Evolutionary conservation across 2,888 invertebrate genomes (phyloP), one percentile per base, ranked within the genome.

Genomic region (Philopedon plagiatum): DNA sequence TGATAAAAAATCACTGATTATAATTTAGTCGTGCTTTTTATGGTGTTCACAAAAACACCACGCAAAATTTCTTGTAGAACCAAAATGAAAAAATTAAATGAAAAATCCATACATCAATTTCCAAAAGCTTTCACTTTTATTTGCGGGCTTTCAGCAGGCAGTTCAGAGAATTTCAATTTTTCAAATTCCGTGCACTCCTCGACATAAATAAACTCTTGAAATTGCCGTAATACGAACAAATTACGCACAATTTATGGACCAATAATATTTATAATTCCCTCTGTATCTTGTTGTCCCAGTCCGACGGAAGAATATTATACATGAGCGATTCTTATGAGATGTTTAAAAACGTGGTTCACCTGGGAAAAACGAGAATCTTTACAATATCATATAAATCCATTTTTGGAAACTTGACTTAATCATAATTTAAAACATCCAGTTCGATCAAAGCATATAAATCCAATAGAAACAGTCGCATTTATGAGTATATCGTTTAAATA

Each of bases 151-250:
- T 51, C 56, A 64, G 37, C 26, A 15, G 46, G 49, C 61, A 56
- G 77, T 74, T 75, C 78, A 64, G 78, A 78, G 80, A 80, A 81
- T 81, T 82, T 82, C 81, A 82, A 83, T 83, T 83, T 84, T 83
- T 79, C 80, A 80, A 83, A 84, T 84, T 78, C 83, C 81, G 58
- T 77, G 76, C 79, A 77, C 78, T 78, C 78, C 77, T 71, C 76
- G 75, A 76, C 78, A 77, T 78, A 80, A 79, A 81, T 81, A 81
- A 81, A 79, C 80, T 79, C 76, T 69, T 78, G 73, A 82, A 82
- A 83, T 82, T 81, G 80, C 83, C 70, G 80, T 79, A 83, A 83
- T 83, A 82, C 83, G 81, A 81, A 83, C 81, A 81, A 83, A 83
- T 84, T 83, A 83, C 80, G 75, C 73, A 80, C 81, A 81, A 82